Evolutionary conservation across 2,113 vertebrate species (phyloP).

Genomic region (Garra rufa): DNA sequence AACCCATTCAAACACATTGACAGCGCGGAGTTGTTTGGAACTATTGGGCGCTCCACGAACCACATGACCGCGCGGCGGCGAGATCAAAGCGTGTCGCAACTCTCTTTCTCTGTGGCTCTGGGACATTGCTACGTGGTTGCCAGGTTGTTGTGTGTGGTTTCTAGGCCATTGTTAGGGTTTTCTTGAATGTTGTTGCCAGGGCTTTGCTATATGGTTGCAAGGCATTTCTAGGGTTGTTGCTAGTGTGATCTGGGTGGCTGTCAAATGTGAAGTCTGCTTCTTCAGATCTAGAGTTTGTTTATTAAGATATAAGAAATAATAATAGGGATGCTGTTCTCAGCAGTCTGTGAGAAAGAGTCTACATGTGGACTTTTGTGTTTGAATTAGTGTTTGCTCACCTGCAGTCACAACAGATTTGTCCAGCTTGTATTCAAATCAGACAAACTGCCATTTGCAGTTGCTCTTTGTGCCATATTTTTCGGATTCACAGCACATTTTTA

Average conservation of each 20-base stretch:
- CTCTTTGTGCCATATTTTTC: neutral
- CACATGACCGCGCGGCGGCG: too few species aligned
- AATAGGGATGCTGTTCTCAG: neutral
- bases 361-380: neutral
- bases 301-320: neutral
- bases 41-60: too few species aligned
- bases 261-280: neutral
- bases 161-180: neutral
- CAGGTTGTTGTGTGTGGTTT: neutral
- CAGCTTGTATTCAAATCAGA: conserved; percentile 7
- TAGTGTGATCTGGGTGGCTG: neutral
- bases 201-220: too few species aligned
- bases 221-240: neutral
- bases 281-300: neutral
- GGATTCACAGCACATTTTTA: neutral
- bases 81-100: too few species aligned
- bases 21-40: too few species aligned
- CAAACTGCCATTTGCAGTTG: neutral
- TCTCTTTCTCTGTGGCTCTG: too few species aligned
- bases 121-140: too few species aligned
- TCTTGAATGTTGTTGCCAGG: too few species aligned
- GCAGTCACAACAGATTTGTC: neutral
- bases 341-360: neutral
- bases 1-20: too few species aligned
- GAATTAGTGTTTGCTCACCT: neutral